A percentile compares a stretch with the other conserved stretches of the same genome.
Conservation (phyloP, 2,888 invertebrate genomes). For the Thelaira solivaga region DNA sequence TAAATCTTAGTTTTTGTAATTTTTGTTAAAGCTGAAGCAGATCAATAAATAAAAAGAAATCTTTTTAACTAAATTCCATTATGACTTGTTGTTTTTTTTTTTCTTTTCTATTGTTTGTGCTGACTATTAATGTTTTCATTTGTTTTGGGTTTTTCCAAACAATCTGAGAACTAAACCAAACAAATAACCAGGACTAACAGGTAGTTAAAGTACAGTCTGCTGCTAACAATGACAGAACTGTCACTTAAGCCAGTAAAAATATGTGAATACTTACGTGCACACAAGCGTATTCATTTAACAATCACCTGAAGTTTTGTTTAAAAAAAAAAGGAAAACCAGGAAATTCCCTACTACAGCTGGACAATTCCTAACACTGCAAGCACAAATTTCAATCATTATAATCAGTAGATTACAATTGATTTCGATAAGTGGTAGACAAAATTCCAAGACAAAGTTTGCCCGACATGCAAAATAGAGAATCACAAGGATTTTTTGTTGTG, state of each 20-base stretch:
- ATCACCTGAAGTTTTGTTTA: constrained; percentile 13
- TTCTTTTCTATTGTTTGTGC: constrained; percentile 38
- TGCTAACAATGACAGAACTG: neutral
- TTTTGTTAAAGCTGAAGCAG: constrained; percentile 8
- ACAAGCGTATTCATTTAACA: neutral
- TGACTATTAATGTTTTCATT: constrained; percentile 60
- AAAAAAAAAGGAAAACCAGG: neutral
- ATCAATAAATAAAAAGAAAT: constrained; percentile 36
- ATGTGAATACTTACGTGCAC: neutral
- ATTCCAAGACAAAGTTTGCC: neutral
- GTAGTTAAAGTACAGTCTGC: constrained; percentile 29
- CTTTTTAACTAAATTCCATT: constrained; percentile 55
- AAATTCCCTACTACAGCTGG: constrained; percentile 34
- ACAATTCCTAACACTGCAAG: constrained; percentile 13
- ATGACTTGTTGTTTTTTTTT: constrained; percentile 47
- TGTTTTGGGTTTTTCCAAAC: constrained; percentile 61
- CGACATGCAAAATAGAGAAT: constrained; percentile 30
- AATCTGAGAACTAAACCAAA: constrained; percentile 55
- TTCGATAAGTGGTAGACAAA: constrained; percentile 33
- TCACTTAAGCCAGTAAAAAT: constrained; percentile 34
- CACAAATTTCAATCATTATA: constrained; percentile 53
- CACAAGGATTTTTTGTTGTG: neutral
- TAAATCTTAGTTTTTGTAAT: constrained; percentile 17
- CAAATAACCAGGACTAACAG: constrained; percentile 30
- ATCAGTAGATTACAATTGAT: constrained; percentile 55